Evolutionary conservation across 1,140 invertebrate species (phyloP).

Genomic region (Drosophila sechellia): DNA sequence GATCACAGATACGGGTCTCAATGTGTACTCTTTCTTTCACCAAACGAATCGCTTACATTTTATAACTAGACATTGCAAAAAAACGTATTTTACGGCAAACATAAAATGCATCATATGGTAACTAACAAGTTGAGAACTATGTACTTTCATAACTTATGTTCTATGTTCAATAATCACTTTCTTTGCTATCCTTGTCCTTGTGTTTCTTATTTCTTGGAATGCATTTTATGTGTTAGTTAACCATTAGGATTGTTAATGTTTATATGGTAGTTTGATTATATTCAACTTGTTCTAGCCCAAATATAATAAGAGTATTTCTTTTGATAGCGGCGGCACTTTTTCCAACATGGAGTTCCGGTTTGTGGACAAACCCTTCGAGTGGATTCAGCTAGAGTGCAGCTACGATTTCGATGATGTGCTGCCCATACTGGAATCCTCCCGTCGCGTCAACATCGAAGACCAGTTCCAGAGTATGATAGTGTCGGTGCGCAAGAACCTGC

Average conservation of each 20-base stretch:
- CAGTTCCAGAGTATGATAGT: constrained; percentile 76
- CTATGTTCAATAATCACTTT: constrained; percentile 50
- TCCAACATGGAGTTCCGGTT: constrained; percentile 71
- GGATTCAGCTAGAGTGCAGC: constrained; percentile 73
- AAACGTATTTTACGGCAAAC: constrained; percentile 84
- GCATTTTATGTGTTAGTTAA: constrained; percentile 50
- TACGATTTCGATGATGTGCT: constrained; percentile 80
- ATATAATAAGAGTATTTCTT: constrained; percentile 5
- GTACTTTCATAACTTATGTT: constrained; percentile 46
- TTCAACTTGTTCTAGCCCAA: neutral
- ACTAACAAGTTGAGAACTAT: constrained; percentile 65
- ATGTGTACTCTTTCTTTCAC: constrained; percentile 69
- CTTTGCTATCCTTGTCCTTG: constrained; percentile 28
- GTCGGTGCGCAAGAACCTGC: constrained; percentile 62
- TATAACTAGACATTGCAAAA: constrained; percentile 80
- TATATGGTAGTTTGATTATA: constrained; percentile 32
- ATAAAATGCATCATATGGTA: constrained; percentile 84
- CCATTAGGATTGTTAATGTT: constrained; percentile 37
- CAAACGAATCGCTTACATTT: constrained; percentile 51
- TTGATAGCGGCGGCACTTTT: constrained; percentile 68
- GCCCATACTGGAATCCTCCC: constrained; percentile 59
- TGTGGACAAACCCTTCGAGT: constrained; percentile 77
- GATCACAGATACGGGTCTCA: constrained; percentile 24
- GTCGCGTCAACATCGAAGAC: constrained; percentile 78
- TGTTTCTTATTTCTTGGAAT: constrained; percentile 47